Evolutionary conservation across 2,113 vertebrate genomes (phyloP), one percentile per base, ranked within the genome.

Genomic region (Cathartes aura): DNA sequence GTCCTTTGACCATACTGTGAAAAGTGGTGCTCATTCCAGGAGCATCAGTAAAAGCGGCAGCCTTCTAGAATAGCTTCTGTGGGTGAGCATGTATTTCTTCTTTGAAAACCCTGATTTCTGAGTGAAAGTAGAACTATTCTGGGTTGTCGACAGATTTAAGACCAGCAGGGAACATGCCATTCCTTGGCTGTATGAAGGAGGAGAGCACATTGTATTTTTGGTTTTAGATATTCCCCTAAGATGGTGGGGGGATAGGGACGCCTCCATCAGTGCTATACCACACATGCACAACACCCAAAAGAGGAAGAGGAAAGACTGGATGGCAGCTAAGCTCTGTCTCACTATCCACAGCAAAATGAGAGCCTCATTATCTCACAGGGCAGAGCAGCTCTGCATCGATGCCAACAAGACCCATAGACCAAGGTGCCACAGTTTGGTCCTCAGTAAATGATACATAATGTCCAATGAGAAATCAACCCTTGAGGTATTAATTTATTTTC

Each of bases 101-200:
- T 53, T 50, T 91, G 71, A 66, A 92, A 94, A 74, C 29, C 7
- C 26, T 56, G 27, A 3, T 79, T 94, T 79, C 56, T 85, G 68
- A 85, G 64, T 67, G 84, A 71, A 95, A 82, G 59, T 32, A 82
- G 60, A 66, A 74, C 34, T 67, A 36, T 66, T 91, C 72, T 78
- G 55, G 24, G 45, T 32, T 87, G 70, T 59, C 6, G 2, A 66
- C 90, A 91, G 90, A 87, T 95, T 91, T 93, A 55, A 89, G 68
- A 93, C 29, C 55, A 78, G 55, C 73, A 87, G 81, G 71, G 81
- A 95, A 94, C 50, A 53, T 81, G 67, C 63, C 59, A 87, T 87
- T 74, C 81, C 53, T 74, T 70, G 50, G 42, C 59, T 82, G 19
- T 64, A 29, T 38, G 64, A 83, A 87, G 83, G 89, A 96, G 81